These are phyloP conservation scores for Strongylocentrotus purpuratus DNA, from an alignment of 35 echinoderm and acorn worm species.

Conservation along the genomic window DNA sequence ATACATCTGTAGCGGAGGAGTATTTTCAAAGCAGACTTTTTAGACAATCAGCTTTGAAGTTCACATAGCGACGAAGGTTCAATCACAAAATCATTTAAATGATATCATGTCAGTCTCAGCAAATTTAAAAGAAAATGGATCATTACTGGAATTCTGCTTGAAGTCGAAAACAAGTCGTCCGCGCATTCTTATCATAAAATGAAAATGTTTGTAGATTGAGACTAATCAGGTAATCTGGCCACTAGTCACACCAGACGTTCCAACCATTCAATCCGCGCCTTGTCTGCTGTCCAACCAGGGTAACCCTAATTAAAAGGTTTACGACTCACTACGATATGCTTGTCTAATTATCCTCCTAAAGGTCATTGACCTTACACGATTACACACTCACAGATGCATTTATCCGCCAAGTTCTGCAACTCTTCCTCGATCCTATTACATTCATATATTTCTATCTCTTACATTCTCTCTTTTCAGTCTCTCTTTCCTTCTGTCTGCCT, in stretches of 20 bases:
- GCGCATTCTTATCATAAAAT: neutral
- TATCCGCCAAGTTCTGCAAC: neutral
- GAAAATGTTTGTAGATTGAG: neutral
- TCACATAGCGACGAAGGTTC: too few species aligned
- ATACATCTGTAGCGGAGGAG: neutral
- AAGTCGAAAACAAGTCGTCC: neutral
- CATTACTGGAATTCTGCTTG: neutral
- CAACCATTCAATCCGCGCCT: neutral
- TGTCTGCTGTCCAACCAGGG: neutral
- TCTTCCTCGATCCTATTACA: neutral
- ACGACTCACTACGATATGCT: neutral
- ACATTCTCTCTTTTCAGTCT: too few species aligned
- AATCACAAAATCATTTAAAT: too few species aligned
- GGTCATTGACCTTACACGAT: neutral
- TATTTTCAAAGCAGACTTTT: too few species aligned
- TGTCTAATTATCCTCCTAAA: neutral
- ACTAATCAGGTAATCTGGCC: neutral
- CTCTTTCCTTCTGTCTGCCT: neutral
- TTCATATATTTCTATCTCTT: too few species aligned
- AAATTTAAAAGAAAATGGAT: neutral
- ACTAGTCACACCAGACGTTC: neutral
- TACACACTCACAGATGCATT: neutral
- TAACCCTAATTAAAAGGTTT: constrained; percentile 42
- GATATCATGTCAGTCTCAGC: neutral
- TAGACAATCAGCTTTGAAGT: too few species aligned